A percentile compares a stretch with the other conserved stretches of the same genome.
Conservation (phyloP, 1,140 invertebrate species). For the Aphis gossypii region DNA sequence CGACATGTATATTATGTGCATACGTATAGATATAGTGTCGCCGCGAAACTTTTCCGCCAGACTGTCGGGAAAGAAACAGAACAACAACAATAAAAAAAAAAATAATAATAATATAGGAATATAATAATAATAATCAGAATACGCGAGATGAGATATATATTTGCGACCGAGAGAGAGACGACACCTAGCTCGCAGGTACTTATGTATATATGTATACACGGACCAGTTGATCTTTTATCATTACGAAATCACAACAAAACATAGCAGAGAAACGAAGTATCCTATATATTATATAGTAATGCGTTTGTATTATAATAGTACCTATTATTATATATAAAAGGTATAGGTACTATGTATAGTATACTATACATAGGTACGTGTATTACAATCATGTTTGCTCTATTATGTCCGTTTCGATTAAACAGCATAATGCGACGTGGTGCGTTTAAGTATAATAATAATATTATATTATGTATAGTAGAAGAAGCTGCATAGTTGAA, state of each 20-base stretch:
- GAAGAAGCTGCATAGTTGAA: not conserved
- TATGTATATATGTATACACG: not conserved
- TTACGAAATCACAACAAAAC: not conserved
- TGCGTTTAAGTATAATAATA: not conserved
- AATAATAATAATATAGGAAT: too few species aligned
- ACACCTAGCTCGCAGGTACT: not conserved
- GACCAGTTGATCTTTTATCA: not conserved
- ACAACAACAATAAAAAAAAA: not conserved
- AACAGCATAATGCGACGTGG: not conserved
- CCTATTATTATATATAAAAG: not conserved
- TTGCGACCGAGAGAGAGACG: not conserved
- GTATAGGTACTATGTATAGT: not conserved
- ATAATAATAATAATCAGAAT: not conserved
- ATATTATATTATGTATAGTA: not conserved
- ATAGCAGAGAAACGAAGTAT: not conserved
- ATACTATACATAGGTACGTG: not conserved
- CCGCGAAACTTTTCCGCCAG: conserved; percentile 3
- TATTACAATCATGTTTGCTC: conserved; percentile 22
- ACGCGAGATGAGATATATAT: not conserved
- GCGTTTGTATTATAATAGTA: not conserved
- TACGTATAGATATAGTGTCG: not conserved
- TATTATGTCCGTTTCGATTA: conserved; percentile 34
- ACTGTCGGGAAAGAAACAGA: not conserved
- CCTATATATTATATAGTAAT: not conserved
- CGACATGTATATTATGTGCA: not conserved